Base-by-base conservation (phyloP, 2,888 invertebrate genomes). In the Heterodera filipjevi region DNA sequence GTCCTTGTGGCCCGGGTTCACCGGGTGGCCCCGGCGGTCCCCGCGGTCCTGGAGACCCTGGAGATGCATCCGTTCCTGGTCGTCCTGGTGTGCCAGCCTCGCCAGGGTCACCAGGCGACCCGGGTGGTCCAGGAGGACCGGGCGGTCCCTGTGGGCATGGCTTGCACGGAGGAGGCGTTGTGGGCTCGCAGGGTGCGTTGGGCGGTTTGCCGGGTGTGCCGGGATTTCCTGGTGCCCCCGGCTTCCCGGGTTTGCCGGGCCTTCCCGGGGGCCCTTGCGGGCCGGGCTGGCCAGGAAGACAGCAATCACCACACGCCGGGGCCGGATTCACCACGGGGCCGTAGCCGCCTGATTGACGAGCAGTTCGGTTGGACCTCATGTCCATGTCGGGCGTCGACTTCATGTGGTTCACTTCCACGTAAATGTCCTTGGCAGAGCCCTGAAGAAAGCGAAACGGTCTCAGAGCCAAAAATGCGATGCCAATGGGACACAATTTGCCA, bases 391-490 rank as follows among this genome's bases (percentile, higher is more conserved):
- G 82, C 70, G 82, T 82, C 79, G 81, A 81, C 84, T 89, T 89
- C 88, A 89, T 88, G 84, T 87, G 87, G 82, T 86, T 86, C 81
- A 89, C 88, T 81, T 89, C 89, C 49, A 86, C 84, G 83, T 85
- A 89, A 82, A 89, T 89, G 84, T 89, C 89, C 83, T 88, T 89
- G 80, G 89, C 89, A 59, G 89, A 89, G 78, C 89, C 88, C 88
- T 87, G 39, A 12, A 39, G 39, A 39, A 77, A 70, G 82, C 72
- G 71, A 22, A 39, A 71, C 35, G 46, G 33, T 14, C 12, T 1
- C n/a, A 49, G 5, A 72, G 5, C n/a, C n/a, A n/a, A n/a, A n/a
- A n/a, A n/a, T n/a, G n/a, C n/a, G n/a, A n/a, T n/a, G n/a, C n/a
- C n/a, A n/a, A n/a, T n/a, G n/a, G n/a, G n/a, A n/a, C n/a, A n/a